Evolutionary conservation across 1,140 invertebrate genomes (phyloP), one percentile per base, ranked within the genome.

Genomic region (Lepidurus packardi): DNA sequence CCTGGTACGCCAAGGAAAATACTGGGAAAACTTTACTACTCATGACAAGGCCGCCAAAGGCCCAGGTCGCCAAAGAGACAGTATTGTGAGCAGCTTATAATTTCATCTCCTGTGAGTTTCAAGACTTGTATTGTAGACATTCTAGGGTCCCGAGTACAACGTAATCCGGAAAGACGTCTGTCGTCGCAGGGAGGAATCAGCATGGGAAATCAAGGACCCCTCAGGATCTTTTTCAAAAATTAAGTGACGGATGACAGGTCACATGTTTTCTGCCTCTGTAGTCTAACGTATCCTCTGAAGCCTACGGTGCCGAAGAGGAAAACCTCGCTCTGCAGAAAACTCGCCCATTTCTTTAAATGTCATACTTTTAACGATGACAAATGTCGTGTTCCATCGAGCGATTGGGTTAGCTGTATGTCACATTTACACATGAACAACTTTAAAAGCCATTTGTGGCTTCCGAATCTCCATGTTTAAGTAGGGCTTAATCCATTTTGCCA

Each of bases 321-420:
- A 13, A 65, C 6, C 53, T 65, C 21, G 16, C 53, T 65, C 21
- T 3, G 16, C 6, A 65, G 53, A 13, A 11, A 16, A 34, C 16
- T 65, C 53, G 53, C 21, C 16, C 53, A 65, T 1, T 7, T 65
- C 21, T 65, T 65, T 21, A 4, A 13, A 21, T 65, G 53, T 65
- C 13, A n/a, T 65, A n/a, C 16, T 65, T 65, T 65, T 65, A 65
- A 65, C 53, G 53, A 65, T 65, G 53, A 65, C 53, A 65, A 21
- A 65, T 21, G 13, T 65, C 53, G 3, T 21, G 34, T 65, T 65
- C 21, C 16, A 65, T 65, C n/a, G 53, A 65, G 53, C 53, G 16
- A 65, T 65, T 65, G 21, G 21, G 53, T 65, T 65, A 21, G 9
- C 53, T n/a, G 21, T 5, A 5, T 21, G 16, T 65, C 16, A 9